phyloP scores from a whole-genome alignment of 2,888 invertebrate genomes.

The Hofmannophila pseudospretella region DNA sequence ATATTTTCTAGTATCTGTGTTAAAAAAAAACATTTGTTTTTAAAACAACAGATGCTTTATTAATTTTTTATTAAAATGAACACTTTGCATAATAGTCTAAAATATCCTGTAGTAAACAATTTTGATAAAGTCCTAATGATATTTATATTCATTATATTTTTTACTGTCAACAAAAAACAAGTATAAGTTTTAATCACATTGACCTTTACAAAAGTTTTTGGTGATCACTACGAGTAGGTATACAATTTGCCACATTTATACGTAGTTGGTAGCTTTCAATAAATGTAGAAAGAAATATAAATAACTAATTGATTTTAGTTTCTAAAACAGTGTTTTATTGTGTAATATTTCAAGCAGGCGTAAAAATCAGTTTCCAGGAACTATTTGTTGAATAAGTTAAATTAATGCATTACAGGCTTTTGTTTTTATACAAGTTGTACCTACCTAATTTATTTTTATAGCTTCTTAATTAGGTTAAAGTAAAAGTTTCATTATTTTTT shows the following conservation, averaged over 20 bases:
- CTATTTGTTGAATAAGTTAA: no score
- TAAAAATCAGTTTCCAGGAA: no score
- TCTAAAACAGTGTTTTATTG: no score
- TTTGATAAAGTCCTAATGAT: neutral
- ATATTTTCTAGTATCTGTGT: neutral
- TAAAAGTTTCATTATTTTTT: no score
- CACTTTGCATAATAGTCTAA: neutral
- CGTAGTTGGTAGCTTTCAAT: constrained; percentile 21
- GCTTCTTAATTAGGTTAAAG: no score
- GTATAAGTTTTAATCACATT: neutral
- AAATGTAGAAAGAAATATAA: constrained; percentile 11
- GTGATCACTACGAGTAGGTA: constrained; percentile 15
- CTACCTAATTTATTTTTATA: no score
- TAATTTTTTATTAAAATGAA: no score
- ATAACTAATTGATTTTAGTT: no score
- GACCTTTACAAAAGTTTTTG: neutral
- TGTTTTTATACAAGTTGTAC: no score
- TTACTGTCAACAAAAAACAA: neutral
- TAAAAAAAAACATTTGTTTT: neutral
- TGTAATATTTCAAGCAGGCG: no score
- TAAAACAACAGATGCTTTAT: no score
- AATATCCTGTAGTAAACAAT: neutral
- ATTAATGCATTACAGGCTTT: no score
- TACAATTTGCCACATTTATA: constrained; percentile 29
- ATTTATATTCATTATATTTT: neutral